Conservation (phyloP, 2,888 invertebrate species). For the Tipula vernalis region DNA sequence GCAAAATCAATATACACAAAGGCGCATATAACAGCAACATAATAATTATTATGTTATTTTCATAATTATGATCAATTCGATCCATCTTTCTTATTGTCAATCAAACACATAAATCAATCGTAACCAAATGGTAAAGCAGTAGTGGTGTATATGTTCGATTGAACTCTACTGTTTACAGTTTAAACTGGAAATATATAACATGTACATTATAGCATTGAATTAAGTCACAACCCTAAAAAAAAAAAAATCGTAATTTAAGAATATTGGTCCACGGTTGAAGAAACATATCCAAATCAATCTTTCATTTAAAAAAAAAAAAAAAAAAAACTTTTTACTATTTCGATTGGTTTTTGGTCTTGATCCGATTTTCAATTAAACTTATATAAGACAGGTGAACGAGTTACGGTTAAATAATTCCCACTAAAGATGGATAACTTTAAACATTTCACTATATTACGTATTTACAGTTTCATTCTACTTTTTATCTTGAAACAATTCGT, state of each 20-base stretch:
- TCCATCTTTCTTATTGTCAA: not conserved
- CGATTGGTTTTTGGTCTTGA: not conserved
- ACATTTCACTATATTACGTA: not conserved
- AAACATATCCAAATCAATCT: not conserved
- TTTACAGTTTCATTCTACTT: too few relatives aligned
- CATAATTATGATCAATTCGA: not conserved
- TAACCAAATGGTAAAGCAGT: not conserved
- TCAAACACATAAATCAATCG: not conserved
- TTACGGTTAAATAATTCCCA: not conserved
- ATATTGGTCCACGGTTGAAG: not conserved
- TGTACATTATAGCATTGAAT: too few relatives aligned
- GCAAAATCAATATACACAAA: not conserved
- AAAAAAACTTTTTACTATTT: not conserved
- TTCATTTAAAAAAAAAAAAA: not conserved
- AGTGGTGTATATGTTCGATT: not conserved
- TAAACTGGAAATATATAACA: not conserved
- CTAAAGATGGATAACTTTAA: not conserved
- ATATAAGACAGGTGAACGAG: not conserved
- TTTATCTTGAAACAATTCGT: too few relatives aligned
- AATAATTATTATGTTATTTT: not conserved
- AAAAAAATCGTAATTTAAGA: not conserved
- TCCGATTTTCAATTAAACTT: not conserved
- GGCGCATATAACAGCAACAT: not conserved
- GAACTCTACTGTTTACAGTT: not conserved
- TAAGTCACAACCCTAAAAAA: not conserved